A percentile compares a stretch with the other conserved stretches of the same genome.
phyloP scores from a whole-genome alignment of 53 echinoderm and acorn worm species.

The Zoroaster sp. region DNA sequence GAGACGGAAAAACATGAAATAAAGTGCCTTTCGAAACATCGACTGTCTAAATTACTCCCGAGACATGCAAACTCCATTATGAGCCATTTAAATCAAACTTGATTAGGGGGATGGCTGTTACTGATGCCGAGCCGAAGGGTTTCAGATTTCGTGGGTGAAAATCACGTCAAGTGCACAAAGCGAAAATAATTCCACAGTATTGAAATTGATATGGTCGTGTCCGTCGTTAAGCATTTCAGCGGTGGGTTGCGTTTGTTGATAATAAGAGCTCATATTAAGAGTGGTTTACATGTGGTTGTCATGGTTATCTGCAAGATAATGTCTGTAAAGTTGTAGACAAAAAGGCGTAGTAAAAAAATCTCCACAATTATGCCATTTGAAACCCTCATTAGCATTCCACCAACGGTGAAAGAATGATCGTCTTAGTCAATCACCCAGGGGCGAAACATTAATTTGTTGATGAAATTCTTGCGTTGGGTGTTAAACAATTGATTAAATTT shows the following conservation, averaged over 20 bases:
- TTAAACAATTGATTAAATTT: no score
- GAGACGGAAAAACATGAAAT: neutral
- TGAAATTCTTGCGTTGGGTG: no score
- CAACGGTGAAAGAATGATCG: no score
- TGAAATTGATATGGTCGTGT: neutral
- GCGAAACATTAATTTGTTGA: no score
- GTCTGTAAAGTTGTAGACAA: neutral
- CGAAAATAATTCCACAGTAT: neutral
- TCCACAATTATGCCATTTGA: no score
- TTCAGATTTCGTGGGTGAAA: neutral
- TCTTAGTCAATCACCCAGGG: no score
- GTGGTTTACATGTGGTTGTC: neutral
- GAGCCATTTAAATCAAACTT: conserved; percentile 30
- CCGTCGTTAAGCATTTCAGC: neutral
- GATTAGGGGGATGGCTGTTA: conserved; percentile 32
- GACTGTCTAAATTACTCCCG: neutral
- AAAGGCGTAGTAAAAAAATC: no score
- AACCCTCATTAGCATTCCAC: no score
- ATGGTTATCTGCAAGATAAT: neutral
- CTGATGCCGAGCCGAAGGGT: conserved; percentile 1
- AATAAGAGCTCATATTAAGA: neutral
- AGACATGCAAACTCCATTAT: conserved; percentile 5
- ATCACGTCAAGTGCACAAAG: neutral
- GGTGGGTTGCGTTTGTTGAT: neutral
- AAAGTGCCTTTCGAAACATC: conserved; percentile 5